Percentiles rank a stretch among this genome's conserved stretches.
Evolutionary conservation across 1,140 invertebrate species (phyloP).

Genomic region (Megalonaias nervosa): DNA sequence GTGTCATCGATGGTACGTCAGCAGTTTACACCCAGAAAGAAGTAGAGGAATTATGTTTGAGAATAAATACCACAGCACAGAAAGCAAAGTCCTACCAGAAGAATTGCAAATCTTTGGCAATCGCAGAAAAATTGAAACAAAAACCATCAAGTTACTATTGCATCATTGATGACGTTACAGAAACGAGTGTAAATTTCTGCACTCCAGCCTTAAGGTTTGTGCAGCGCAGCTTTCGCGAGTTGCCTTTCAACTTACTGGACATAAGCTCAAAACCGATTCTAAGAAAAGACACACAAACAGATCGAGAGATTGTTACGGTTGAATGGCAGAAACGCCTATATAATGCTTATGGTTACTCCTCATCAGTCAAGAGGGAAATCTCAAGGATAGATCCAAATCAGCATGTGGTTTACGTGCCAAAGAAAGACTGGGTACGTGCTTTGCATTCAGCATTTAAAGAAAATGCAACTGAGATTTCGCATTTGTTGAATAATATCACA

Average conservation of each 20-base stretch:
- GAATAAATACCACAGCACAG: constrained; percentile 37
- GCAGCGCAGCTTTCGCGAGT: constrained; percentile 14
- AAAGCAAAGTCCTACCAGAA: constrained; percentile 40
- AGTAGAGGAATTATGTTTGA: constrained; percentile 42
- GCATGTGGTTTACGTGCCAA: constrained; percentile 5
- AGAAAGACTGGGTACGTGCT: constrained; percentile 13
- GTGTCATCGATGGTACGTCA: constrained; percentile 77
- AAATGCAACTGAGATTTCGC: background rate
- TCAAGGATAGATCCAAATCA: constrained; percentile 1
- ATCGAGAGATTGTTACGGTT: constrained; percentile 13
- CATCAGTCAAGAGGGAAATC: constrained; percentile 3
- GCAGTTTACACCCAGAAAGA: constrained; percentile 42
- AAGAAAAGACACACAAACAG: constrained; percentile 19
- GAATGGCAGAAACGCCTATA: constrained; percentile 29
- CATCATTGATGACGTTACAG: constrained; percentile 33
- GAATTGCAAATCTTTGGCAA: constrained; percentile 27
- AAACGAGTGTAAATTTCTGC: constrained; percentile 30
- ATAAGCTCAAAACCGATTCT: constrained; percentile 37
- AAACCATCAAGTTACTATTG: constrained; percentile 29
- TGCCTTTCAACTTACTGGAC: constrained; percentile 43
- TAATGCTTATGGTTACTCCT: constrained; percentile 1
- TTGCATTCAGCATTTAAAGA: background rate
- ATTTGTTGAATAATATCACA: constrained; percentile 1
- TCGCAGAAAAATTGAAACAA: constrained; percentile 27
- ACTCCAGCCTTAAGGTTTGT: constrained; percentile 35